Conservation (phyloP, 1,140 invertebrate genomes). For the Pseudomyrmex gracilis region DNA sequence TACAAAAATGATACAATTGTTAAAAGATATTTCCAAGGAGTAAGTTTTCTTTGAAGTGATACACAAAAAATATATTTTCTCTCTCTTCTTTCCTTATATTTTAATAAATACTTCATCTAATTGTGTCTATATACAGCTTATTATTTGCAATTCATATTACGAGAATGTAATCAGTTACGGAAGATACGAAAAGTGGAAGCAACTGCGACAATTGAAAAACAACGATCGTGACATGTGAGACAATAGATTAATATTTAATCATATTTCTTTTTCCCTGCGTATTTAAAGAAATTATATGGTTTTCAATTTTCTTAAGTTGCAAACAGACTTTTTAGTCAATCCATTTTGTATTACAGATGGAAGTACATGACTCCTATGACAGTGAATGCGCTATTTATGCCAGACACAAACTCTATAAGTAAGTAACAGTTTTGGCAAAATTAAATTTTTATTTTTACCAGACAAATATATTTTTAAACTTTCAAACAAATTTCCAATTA, state of each 20-base stretch:
- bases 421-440: background rate
- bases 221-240: background rate
- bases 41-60: constrained; percentile 26
- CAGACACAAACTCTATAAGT: constrained; percentile 52
- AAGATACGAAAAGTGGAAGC: constrained; percentile 32
- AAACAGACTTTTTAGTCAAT: background rate
- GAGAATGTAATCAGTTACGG: constrained; percentile 36
- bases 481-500: background rate
- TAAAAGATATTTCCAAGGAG: constrained; percentile 62
- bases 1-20: constrained; percentile 55
- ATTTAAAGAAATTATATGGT: too few species aligned
- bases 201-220: background rate
- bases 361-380: constrained; percentile 24
- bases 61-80: too few species aligned
- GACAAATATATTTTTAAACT: background rate
- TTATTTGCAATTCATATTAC: constrained; percentile 39
- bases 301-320: too few species aligned
- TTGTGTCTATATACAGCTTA: constrained; percentile 32
- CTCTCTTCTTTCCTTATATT: too few species aligned
- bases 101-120: background rate
- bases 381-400: constrained; percentile 64
- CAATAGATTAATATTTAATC: background rate
- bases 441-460: background rate
- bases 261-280: background rate
- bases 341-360: constrained; percentile 28